Evolutionary conservation across 2,888 invertebrate genomes (phyloP), one percentile per base, ranked within the genome.

Genomic region (Punctoribates punctum): DNA sequence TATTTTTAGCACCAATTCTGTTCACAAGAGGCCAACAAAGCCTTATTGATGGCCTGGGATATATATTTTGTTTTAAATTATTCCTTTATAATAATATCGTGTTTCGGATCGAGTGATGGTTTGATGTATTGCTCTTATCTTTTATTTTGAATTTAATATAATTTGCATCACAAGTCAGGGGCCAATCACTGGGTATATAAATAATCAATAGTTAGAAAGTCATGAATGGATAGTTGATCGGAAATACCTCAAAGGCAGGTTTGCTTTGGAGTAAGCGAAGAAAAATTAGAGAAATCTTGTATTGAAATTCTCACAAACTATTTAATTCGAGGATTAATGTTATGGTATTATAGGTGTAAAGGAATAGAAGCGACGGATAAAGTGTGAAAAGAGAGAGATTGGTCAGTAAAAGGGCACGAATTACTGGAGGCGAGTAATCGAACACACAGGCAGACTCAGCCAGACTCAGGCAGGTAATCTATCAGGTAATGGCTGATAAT

Each of bases 81-180:
- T 54, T 60, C 29, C 1, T 60, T 60, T 23, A 9, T 60, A 38
- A 67, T 67, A 15, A 67, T 67, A 67, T 67, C 34, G 67, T 67
- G 67, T 67, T 67, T 67, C 67, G 5, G 34, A 34, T 25, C 3
- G 38, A 67, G n/a, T 20, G 11, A 34, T 67, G 34, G 34, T n/a
- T n/a, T 67, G 67, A 67, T 67, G 67, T 38, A 67, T 67, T 38
- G 67, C 67, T 67, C 15, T 67, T 38, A 67, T 67, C 67, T 67
- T 67, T 67, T 34, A 38, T 67, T 67, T n/a, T 38, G 13, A 67
- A n/a, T 38, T 67, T 67, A 27, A 27, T 60, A 13, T 60, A 25
- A 67, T 67, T 67, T 67, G 38, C 67, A 67, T 67, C n/a, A 38
- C 17, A 67, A 20, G 67, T 67, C n/a, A 67, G 20, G 29, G 38